Conservation (phyloP, 2,797 vertebrate genomes). For the Acanthiza pusilla region DNA sequence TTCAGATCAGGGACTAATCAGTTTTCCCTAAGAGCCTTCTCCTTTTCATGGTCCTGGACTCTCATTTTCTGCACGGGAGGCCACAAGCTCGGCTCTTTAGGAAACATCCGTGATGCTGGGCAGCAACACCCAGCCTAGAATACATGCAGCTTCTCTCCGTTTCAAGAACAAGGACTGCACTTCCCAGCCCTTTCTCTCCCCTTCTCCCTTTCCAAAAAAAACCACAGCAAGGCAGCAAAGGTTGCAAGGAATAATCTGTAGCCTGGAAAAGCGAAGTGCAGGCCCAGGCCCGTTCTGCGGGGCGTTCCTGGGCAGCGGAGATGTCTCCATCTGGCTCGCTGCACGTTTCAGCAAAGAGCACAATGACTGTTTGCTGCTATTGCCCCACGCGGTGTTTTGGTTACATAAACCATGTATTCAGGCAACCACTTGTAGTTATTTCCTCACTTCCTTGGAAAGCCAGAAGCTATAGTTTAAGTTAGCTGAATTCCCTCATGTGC, state of each 20-base stretch:
- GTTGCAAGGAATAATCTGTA: not conserved
- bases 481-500: conserved; percentile 40
- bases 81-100: not conserved
- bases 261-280: not conserved
- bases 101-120: not conserved
- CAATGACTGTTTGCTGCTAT: not conserved
- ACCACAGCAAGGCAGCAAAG: not conserved
- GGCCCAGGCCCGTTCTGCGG: not conserved
- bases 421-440: not conserved
- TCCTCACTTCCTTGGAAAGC: conserved; percentile 15
- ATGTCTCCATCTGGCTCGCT: not conserved
- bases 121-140: not conserved
- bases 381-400: not conserved
- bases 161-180: not conserved
- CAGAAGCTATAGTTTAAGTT: conserved; percentile 37
- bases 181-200: not conserved
- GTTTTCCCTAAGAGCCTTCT: not conserved
- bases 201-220: not conserved
- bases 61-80: not conserved
- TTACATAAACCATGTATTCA: not conserved
- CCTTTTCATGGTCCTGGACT: not conserved
- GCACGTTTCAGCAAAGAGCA: not conserved
- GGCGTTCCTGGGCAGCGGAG: not conserved
- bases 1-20: not conserved
- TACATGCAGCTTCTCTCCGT: not conserved